Evolutionary conservation across 2,888 invertebrate genomes (phyloP).

Genomic region (Melieria picta): DNA sequence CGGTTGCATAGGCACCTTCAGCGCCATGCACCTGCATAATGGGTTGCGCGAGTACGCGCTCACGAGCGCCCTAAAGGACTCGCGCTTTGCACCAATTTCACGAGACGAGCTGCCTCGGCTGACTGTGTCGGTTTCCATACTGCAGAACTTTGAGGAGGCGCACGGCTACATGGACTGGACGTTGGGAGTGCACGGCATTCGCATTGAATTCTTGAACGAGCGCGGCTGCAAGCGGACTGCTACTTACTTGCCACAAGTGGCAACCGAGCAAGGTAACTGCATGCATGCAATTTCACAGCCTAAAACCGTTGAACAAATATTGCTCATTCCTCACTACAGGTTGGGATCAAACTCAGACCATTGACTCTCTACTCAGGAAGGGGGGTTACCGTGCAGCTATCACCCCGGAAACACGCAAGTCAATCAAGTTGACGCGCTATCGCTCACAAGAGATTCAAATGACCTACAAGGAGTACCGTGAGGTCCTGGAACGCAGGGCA

Average conservation of each 20-base stretch:
- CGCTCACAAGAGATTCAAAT: slow-evolving; percentile 95
- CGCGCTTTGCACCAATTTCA: slow-evolving; percentile 92
- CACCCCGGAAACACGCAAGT: slow-evolving; percentile 86
- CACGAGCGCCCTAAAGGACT: slow-evolving; percentile 98
- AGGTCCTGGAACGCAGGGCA: slow-evolving; percentile 60
- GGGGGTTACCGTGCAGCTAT: slow-evolving; percentile 95
- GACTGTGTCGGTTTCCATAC: slow-evolving; percentile 94
- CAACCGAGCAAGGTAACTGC: slow-evolving; percentile 92
- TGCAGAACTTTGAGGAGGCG: slow-evolving; percentile 93
- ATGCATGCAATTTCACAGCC: no score
- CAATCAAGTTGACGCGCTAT: slow-evolving; percentile 94
- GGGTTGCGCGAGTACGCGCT: slow-evolving; percentile 96
- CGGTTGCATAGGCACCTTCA: slow-evolving; percentile 99
- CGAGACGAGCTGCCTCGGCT: slow-evolving; percentile 92
- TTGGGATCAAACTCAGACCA: slow-evolving; percentile 98
- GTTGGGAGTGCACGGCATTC: slow-evolving; percentile 95
- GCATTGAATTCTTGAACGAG: slow-evolving; percentile 96
- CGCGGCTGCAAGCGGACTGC: slow-evolving; percentile 94
- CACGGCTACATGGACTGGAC: slow-evolving; percentile 97
- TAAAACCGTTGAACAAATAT: not conserved
- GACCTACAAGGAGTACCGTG: slow-evolving; percentile 80
- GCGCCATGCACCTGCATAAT: slow-evolving; percentile 93
- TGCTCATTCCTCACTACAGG: slow-evolving; percentile 70
- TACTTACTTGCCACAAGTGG: slow-evolving; percentile 98
- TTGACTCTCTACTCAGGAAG: slow-evolving; percentile 96